Percentiles rank a stretch among this genome's conserved stretches.
Evolutionary conservation across 2,113 vertebrate genomes (phyloP).

Genomic region (cat (Felis catus)): DNA sequence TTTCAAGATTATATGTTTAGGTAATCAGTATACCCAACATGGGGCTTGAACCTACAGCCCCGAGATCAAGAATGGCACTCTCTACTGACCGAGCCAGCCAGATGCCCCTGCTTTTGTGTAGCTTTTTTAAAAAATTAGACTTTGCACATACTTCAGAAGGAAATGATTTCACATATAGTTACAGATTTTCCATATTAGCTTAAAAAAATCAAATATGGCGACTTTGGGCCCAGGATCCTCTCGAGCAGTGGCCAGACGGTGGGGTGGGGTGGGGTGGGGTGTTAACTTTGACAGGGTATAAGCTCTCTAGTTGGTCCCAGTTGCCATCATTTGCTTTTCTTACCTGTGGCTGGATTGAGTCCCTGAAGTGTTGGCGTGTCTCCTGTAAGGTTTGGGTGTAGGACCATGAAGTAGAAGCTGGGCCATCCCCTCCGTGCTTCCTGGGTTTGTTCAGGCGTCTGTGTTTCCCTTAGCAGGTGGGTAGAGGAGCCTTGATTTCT

Average conservation of each 20-base stretch:
- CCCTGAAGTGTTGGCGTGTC: not conserved
- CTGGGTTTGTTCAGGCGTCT: not conserved
- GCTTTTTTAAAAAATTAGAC: not conserved
- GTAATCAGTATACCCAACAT: not conserved
- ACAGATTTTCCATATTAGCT: not conserved
- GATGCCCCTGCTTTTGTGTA: not conserved
- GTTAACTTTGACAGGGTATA: not conserved
- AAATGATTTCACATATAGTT: not conserved
- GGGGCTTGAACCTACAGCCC: not conserved
- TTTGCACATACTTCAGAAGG: not conserved
- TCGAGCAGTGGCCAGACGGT: not conserved
- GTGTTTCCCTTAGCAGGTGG: not conserved
- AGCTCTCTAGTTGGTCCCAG: not conserved
- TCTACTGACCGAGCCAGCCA: not conserved
- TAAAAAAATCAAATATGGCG: not conserved
- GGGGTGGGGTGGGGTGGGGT: too few relatives aligned
- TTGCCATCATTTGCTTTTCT: not conserved
- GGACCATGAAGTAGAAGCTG: not conserved
- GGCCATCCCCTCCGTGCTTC: not conserved
- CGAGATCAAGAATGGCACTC: not conserved
- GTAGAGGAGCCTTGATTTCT: not conserved
- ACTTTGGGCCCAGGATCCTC: not conserved
- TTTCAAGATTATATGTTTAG: not conserved
- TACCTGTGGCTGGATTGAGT: not conserved
- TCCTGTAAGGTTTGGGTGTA: not conserved